Conservation (phyloP, 2,113 vertebrate genomes). For the Scopus umbretta region DNA sequence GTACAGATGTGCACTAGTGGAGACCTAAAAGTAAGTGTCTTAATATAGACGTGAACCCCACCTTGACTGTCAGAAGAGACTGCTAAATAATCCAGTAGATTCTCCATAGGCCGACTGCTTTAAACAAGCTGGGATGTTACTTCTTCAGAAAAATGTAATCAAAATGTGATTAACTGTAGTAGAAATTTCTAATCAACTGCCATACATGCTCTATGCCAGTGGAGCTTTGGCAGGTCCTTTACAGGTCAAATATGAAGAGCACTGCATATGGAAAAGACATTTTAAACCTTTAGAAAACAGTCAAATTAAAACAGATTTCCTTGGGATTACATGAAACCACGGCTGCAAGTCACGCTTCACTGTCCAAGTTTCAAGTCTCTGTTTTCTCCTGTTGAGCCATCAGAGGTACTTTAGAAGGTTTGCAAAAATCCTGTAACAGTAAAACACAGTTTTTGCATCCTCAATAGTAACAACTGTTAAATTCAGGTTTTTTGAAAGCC, state of each 20-base stretch:
- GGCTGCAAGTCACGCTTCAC: background rate
- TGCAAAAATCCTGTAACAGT: background rate
- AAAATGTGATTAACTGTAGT: no score
- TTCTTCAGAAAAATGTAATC: background rate
- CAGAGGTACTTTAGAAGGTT: background rate
- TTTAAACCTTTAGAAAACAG: background rate
- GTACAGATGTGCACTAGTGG: background rate
- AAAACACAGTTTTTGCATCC: background rate
- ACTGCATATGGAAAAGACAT: background rate
- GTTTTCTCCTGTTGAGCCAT: background rate
- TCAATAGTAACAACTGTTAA: background rate
- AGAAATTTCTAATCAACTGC: background rate
- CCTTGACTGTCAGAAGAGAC: background rate
- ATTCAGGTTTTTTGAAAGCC: background rate
- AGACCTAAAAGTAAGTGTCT: background rate
- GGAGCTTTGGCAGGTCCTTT: background rate
- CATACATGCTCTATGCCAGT: background rate
- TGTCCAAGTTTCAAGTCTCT: background rate
- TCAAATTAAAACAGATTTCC: background rate
- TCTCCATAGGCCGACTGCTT: background rate
- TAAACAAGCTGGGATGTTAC: background rate
- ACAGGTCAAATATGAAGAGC: background rate
- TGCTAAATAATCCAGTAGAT: background rate
- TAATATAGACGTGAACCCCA: background rate
- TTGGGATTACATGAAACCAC: background rate